These are phyloP conservation scores for Hydriomena furcata DNA, from an alignment of 2,888 invertebrate species.

Conservation along the genomic window DNA sequence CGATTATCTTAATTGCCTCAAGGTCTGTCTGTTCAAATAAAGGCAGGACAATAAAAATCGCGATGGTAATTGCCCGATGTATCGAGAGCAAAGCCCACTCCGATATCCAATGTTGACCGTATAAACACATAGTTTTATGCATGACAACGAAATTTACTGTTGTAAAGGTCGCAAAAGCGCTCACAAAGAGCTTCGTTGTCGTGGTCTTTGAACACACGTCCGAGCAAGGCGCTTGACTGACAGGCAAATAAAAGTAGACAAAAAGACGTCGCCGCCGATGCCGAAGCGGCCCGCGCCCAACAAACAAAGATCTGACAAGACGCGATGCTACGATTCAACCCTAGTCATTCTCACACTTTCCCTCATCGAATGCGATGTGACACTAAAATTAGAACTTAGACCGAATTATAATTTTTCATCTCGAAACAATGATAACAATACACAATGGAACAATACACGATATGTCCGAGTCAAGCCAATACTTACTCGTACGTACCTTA, in stretches of 20 bases:
- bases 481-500: constrained; percentile 28
- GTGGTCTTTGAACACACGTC: constrained; percentile 61
- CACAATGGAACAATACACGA: constrained; percentile 52
- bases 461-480: constrained; percentile 48
- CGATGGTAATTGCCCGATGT: constrained; percentile 47
- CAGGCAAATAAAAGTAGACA: constrained; percentile 78
- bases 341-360: constrained; percentile 65
- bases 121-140: constrained; percentile 71
- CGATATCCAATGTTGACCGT: constrained; percentile 49
- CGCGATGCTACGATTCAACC: constrained; percentile 2
- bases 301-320: constrained; percentile 21
- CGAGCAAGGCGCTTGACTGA: constrained; percentile 69
- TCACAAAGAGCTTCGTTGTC: constrained; percentile 73
- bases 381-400: constrained; percentile 39
- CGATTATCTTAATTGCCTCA: constrained; percentile 38
- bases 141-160: constrained; percentile 75
- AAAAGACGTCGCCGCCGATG: constrained; percentile 47
- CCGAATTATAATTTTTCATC: constrained; percentile 41
- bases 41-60: constrained; percentile 41
- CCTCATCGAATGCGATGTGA: constrained; percentile 38
- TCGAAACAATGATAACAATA: constrained; percentile 41
- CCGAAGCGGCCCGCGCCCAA: constrained; percentile 31
- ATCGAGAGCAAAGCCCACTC: constrained; percentile 35
- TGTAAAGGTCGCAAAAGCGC: constrained; percentile 66
- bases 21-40: constrained; percentile 36